Conservation (phyloP, 1,140 invertebrate species). For the Ridgeia piscesae region DNA sequence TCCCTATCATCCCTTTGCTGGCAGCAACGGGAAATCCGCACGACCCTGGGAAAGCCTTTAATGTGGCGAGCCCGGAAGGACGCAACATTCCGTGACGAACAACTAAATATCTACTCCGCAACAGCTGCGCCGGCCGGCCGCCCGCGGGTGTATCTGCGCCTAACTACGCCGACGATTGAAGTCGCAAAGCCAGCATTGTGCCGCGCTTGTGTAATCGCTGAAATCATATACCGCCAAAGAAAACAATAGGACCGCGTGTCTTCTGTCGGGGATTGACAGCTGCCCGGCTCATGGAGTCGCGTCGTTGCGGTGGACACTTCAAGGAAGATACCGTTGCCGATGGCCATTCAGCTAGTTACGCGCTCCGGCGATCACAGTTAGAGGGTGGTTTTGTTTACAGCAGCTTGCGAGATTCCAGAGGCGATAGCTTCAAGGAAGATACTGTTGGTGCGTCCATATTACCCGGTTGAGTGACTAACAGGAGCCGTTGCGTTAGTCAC, state of each 20-base stretch:
- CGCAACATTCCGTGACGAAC: not conserved
- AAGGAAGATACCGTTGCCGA: not conserved
- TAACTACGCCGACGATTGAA: not conserved
- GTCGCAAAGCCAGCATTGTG: not conserved
- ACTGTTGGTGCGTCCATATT: not conserved
- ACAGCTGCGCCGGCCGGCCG: not conserved
- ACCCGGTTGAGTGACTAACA: not conserved
- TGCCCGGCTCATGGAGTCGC: not conserved
- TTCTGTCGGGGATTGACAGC: not conserved
- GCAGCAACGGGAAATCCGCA: not conserved
- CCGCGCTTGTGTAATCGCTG: not conserved
- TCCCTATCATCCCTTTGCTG: not conserved
- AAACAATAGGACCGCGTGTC: not conserved
- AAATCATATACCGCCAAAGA: constrained; percentile 5
- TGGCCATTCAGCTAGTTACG: not conserved
- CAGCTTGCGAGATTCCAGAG: not conserved
- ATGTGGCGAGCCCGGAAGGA: not conserved
- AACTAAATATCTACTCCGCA: not conserved
- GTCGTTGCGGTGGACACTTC: not conserved
- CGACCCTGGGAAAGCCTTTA: not conserved
- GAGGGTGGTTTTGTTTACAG: not conserved
- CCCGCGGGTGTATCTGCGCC: not conserved
- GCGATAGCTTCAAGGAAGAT: not conserved
- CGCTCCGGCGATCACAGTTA: not conserved
- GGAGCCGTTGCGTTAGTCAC: too few relatives aligned